phyloP scores from a whole-genome alignment of 1,140 invertebrate genomes.

The Temnothorax longispinosus region DNA sequence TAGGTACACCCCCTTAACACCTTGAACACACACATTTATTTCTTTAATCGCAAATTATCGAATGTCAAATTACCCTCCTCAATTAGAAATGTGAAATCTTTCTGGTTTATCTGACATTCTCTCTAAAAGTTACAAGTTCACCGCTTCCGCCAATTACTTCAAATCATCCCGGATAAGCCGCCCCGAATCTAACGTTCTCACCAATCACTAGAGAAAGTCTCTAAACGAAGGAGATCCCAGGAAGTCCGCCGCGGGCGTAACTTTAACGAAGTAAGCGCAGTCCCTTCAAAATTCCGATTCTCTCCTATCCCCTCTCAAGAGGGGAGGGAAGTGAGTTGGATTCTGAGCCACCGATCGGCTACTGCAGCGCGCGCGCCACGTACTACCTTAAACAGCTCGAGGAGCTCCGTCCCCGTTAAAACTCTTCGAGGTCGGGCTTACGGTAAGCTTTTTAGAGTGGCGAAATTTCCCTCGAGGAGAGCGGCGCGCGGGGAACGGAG shows the following conservation, averaged over 20 bases:
- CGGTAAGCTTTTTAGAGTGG: slow-evolving; percentile 49
- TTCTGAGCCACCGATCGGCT: slow-evolving; percentile 36
- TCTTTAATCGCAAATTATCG: neutral
- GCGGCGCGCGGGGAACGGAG: too few species aligned
- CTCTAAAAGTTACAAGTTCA: slow-evolving; percentile 16
- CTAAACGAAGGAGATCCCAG: slow-evolving; percentile 44
- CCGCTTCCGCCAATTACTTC: slow-evolving; percentile 36
- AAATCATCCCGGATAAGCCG: slow-evolving; percentile 36
- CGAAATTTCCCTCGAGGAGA: slow-evolving; percentile 31
- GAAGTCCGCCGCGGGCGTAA: slow-evolving; percentile 53
- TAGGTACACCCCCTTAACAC: neutral
- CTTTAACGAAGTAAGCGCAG: slow-evolving; percentile 56
- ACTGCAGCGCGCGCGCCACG: slow-evolving; percentile 10
- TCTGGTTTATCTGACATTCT: slow-evolving; percentile 10
- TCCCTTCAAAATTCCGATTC: slow-evolving; percentile 44
- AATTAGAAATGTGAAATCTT: slow-evolving; percentile 31
- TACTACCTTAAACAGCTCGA: slow-evolving; percentile 46
- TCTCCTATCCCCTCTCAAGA: neutral
- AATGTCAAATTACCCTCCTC: neutral
- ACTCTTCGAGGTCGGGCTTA: slow-evolving; percentile 48
- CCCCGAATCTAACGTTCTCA: slow-evolving; percentile 39
- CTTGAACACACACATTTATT: neutral
- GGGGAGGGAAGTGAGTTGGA: neutral
- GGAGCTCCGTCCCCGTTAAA: slow-evolving; percentile 30
- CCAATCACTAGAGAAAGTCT: slow-evolving; percentile 51